phyloP scores from a whole-genome alignment of 2,888 invertebrate species.

The Hyalella azteca region DNA sequence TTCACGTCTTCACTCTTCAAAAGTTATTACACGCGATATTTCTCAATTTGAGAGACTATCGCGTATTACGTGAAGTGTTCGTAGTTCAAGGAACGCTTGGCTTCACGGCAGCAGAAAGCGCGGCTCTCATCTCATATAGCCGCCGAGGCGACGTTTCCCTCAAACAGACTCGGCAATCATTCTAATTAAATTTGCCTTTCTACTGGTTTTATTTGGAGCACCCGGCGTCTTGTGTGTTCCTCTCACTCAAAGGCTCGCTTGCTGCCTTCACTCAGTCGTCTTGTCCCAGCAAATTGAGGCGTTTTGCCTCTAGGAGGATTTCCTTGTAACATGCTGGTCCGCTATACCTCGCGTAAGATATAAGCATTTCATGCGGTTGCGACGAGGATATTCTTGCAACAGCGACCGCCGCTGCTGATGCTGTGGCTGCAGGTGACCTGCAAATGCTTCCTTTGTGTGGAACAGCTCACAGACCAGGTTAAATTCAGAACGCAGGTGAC shows the following conservation, averaged over 20 bases:
- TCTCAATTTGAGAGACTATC: too few relatives aligned
- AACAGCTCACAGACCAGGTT: background rate
- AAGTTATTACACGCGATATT: too few relatives aligned
- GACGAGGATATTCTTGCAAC: background rate
- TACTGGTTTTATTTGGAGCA: constrained; percentile 22
- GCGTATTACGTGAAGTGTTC: too few relatives aligned
- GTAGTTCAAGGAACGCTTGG: too few relatives aligned
- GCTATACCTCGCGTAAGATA: background rate
- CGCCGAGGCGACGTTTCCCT: background rate
- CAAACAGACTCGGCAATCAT: constrained; percentile 36
- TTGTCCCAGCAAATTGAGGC: constrained; percentile 11
- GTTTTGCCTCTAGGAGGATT: constrained; percentile 24
- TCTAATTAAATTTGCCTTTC: constrained; percentile 34
- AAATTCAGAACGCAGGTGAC: constrained; percentile 6
- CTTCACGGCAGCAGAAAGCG: too few relatives aligned
- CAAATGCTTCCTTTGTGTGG: constrained; percentile 5
- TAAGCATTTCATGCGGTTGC: background rate
- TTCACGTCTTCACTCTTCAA: too few relatives aligned
- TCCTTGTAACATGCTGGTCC: background rate
- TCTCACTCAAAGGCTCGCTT: background rate
- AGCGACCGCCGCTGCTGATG: background rate
- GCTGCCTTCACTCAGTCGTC: constrained; percentile 17
- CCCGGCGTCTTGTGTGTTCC: background rate
- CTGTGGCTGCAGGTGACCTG: constrained; percentile 7
- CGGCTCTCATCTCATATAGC: too few relatives aligned